Evolutionary conservation across 2,888 invertebrate genomes (phyloP).

Genomic region (Hydroisotoma schaefferi): DNA sequence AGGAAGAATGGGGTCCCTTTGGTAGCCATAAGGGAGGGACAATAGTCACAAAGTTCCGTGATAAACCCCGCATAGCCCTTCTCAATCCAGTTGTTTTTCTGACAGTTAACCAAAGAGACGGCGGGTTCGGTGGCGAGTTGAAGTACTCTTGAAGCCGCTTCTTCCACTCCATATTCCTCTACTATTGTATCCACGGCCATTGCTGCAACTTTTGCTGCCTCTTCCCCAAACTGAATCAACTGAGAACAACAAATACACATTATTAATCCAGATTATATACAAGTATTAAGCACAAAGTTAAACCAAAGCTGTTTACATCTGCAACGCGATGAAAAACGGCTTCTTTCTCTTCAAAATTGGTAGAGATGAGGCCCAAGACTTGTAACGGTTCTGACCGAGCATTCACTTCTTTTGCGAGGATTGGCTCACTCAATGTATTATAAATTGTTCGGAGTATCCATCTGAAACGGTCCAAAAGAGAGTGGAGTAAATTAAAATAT

Average conservation of each 20-base stretch:
- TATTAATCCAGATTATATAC: too few species aligned
- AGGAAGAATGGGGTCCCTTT: neutral
- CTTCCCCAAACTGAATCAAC: conserved; percentile 2
- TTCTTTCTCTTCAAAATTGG: neutral
- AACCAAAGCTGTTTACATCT: neutral
- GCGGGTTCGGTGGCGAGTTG: neutral
- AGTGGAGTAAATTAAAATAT: too few species aligned
- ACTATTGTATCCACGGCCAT: neutral
- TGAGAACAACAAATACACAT: too few species aligned
- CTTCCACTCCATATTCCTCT: neutral
- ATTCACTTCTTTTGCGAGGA: neutral
- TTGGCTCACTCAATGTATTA: neutral
- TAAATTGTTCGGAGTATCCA: neutral
- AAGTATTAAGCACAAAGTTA: too few species aligned
- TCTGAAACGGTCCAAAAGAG: too few species aligned
- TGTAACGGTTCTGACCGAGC: neutral
- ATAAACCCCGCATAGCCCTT: conserved; percentile 2
- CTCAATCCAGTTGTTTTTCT: neutral
- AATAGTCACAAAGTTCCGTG: neutral
- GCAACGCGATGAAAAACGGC: neutral
- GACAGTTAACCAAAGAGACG: neutral
- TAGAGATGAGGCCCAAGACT: neutral
- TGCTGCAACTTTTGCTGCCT: conserved; percentile 2
- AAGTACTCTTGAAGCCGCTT: neutral
- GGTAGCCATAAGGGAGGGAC: neutral